Percentiles rank a stretch among this genome's conserved stretches.
Conservation (phyloP, 2,797 vertebrate genomes). For the Aulostomus chinensis region DNA sequence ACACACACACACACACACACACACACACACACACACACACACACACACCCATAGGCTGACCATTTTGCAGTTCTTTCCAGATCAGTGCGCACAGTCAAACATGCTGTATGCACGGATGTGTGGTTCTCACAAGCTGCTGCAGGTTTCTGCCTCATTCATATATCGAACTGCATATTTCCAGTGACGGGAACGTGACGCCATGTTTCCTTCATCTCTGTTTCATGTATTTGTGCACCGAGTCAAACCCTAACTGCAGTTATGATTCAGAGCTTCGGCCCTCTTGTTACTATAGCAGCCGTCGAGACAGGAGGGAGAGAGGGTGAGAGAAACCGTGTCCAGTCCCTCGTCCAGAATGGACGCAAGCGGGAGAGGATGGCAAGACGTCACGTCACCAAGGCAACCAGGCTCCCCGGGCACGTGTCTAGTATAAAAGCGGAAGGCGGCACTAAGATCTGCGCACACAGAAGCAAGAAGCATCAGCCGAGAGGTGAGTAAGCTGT, state of each 20-base stretch:
- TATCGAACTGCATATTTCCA: neutral
- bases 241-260: too few relatives aligned
- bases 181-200: too few relatives aligned
- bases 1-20: neutral
- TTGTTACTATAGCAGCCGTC: too few relatives aligned
- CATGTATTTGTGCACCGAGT: too few relatives aligned
- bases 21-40: conserved; percentile 3
- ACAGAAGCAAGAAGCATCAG: conserved; percentile 51
- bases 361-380: conserved; percentile 40
- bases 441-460: conserved; percentile 20
- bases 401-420: conserved; percentile 63
- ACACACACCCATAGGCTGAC: neutral
- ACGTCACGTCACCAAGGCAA: conserved; percentile 69
- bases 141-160: neutral
- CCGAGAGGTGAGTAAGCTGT: conserved; percentile 68
- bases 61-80: conserved; percentile 12
- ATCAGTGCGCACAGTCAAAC: conserved; percentile 13
- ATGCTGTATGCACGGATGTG: neutral
- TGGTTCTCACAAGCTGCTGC: neutral
- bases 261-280: too few relatives aligned
- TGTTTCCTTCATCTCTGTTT: too few relatives aligned
- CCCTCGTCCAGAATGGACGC: conserved; percentile 60
- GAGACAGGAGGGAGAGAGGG: too few relatives aligned
- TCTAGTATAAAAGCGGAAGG: conserved; percentile 52
- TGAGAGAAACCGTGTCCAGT: conserved; percentile 42